Base-by-base conservation (phyloP, 2,888 invertebrate species). In the Drosophila villosipedis region DNA sequence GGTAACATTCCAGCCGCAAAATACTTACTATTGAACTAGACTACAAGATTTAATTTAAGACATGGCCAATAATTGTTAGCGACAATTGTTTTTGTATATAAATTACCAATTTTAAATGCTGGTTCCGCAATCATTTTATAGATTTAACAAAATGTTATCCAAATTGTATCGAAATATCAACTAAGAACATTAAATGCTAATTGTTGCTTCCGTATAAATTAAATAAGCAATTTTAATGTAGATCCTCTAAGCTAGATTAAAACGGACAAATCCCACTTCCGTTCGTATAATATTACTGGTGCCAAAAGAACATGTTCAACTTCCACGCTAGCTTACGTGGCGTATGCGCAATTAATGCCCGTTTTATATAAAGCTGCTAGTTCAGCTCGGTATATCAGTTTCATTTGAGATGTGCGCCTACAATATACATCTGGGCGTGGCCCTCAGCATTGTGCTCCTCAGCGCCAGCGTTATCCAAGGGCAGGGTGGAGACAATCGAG, bases 1-100 rank as follows among this genome's bases (percentile, higher is more conserved):
- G 64, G 64, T 69, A 73, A 85, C 84, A 85, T 89, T 85, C 89
- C 89, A 80, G 70, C 73, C 73, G 70, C 62, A 82, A 60, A 58
- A 70, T 54, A 61, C 72, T 64, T 57, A 67, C 43, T 68, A 37
- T 58, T 63, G 47, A 73, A 73, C 63, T 49, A 62, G 47, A 47
- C 55, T 62, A 66, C 53, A 55, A 61, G 65, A 59, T 53, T 57
- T 65, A 70, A 47, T 57, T 60, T 57, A 73, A 84, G 70, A 54
- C 66, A 68, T 54, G 60, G 67, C 58, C 68, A 63, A 53, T 25
- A 54, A 68, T 76, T 49, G 30, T 58, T 16, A 5, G 16, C 14
- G 28, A 19, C 30, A 58, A n/a, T 10, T 43, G 28, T 16, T 31
- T 43, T 6, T 28, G 28, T 47, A 47, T 9, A 47, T 47, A 47